Conservation (phyloP, 1,140 invertebrate genomes). For the Cydia splendana region DNA sequence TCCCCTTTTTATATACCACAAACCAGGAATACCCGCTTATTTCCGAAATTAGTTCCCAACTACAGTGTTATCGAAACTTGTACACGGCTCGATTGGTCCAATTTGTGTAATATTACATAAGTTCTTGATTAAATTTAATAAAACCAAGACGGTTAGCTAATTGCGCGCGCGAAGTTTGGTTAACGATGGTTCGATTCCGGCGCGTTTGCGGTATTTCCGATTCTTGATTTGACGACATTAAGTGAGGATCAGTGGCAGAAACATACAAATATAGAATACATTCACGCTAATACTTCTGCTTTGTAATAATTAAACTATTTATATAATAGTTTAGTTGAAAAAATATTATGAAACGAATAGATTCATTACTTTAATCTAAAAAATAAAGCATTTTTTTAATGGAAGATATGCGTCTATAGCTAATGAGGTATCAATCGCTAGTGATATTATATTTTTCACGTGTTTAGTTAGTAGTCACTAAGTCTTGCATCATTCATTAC, state of each 20-base stretch:
- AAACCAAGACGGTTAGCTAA: constrained; percentile 78
- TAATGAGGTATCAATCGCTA: too few relatives aligned
- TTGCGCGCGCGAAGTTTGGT: constrained; percentile 74
- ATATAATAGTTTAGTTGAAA: too few relatives aligned
- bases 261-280: not conserved
- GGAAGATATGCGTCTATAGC: too few relatives aligned
- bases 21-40: constrained; percentile 70
- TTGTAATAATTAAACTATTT: too few relatives aligned
- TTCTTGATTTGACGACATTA: constrained; percentile 4
- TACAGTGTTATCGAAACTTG: constrained; percentile 77
- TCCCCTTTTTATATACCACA: constrained; percentile 67
- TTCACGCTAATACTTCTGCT: not conserved
- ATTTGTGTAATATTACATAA: constrained; percentile 79
- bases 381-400: too few relatives aligned
- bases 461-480: too few relatives aligned
- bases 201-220: not conserved
- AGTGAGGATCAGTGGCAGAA: not conserved
- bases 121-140: constrained; percentile 80
- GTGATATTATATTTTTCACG: too few relatives aligned
- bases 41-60: constrained; percentile 77
- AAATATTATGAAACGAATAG: too few relatives aligned
- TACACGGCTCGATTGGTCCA: constrained; percentile 75
- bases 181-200: constrained; percentile 74
- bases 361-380: too few relatives aligned
- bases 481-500: too few relatives aligned